A percentile compares a stretch with the other conserved stretches of the same genome.
Evolutionary conservation across 2,113 vertebrate genomes (phyloP).

Genomic region (Rhinolophus sinicus): DNA sequence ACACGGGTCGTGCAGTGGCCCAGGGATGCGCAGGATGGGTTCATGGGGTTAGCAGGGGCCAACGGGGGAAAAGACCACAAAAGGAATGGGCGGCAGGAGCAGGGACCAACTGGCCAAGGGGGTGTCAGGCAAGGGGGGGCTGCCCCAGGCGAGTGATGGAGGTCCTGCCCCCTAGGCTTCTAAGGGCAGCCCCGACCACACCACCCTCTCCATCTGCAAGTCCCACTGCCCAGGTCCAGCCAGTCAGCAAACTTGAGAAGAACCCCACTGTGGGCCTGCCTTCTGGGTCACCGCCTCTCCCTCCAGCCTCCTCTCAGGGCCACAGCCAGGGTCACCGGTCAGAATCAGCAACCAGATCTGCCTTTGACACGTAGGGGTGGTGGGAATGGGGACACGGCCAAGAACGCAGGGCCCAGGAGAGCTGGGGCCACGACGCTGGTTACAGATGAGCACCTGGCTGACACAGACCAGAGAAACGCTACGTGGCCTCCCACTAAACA

Average conservation of each 20-base stretch:
- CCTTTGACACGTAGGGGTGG: neutral
- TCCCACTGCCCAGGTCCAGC: no score
- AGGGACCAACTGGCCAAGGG: neutral
- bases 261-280: no score
- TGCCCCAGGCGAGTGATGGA: no score
- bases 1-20: rapidly evolving
- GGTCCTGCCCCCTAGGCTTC: no score
- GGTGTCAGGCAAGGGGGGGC: neutral
- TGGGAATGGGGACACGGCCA: neutral
- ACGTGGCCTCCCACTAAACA: neutral
- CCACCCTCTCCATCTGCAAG: no score
- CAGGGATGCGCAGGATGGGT: neutral
- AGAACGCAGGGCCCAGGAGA: neutral
- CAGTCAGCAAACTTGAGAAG: no score
- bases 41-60: neutral
- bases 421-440: neutral
- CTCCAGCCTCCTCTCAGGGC: neutral
- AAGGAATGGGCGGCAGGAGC: neutral
- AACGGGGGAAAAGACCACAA: neutral
- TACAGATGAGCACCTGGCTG: neutral
- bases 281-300: no score
- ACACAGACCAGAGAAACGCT: neutral
- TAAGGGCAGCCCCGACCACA: neutral
- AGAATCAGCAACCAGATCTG: neutral
- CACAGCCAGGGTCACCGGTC: neutral